phyloP scores from a whole-genome alignment of 2,113 vertebrate genomes.

The Pampusana beccarii region DNA sequence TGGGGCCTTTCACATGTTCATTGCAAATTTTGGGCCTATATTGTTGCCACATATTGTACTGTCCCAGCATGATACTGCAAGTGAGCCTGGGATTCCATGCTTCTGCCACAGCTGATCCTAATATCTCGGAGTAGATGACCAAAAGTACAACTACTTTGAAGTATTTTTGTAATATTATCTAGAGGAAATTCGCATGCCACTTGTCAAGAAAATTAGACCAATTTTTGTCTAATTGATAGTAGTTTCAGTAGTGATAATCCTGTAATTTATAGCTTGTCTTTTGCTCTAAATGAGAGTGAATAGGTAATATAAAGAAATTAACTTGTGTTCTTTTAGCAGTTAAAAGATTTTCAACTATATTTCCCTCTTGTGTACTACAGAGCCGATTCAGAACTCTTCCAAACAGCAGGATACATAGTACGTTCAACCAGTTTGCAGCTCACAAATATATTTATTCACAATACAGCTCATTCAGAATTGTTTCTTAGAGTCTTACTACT shows the following conservation, averaged over 20 bases:
- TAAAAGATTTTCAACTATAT: not conserved
- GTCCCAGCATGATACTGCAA: not conserved
- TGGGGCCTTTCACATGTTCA: not conserved
- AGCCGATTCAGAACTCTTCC: not conserved
- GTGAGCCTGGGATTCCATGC: not conserved
- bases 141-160: not conserved
- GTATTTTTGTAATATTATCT: not conserved
- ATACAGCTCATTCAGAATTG: not conserved
- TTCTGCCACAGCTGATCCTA: not conserved
- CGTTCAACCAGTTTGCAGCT: not conserved
- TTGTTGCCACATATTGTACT: not conserved
- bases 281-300: not conserved
- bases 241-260: not conserved
- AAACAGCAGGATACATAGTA: not conserved
- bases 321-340: not conserved
- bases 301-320: not conserved
- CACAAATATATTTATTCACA: not conserved
- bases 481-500: not conserved
- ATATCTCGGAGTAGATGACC: not conserved
- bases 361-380: fast-evolving
- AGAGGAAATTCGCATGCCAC: not conserved
- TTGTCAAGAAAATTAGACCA: not conserved
- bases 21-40: not conserved
- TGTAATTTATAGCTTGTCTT: not conserved
- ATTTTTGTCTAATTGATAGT: not conserved